Conservation (phyloP, 2,888 invertebrate species). For the Netelia inedita region DNA sequence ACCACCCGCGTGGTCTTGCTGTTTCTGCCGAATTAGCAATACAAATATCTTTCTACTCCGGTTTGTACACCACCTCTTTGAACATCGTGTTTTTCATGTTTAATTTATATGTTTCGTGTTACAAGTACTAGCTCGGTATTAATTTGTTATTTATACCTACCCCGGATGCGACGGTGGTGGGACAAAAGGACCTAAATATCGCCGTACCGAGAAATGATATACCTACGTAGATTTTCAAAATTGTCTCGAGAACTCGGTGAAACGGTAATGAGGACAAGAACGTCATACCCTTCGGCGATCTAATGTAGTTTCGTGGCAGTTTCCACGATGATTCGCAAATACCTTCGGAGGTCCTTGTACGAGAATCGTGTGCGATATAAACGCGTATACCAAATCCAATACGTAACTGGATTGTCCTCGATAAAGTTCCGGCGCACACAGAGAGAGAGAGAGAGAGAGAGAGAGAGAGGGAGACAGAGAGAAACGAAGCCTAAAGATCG, state of each 20-base stretch:
- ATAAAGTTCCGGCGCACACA: constrained; percentile 56
- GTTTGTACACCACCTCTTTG: neutral
- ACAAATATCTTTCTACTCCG: neutral
- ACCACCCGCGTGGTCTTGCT: neutral
- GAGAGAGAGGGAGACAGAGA: neutral
- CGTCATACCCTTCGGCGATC: neutral
- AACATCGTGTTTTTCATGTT: neutral
- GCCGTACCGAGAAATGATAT: no score
- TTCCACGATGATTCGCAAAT: constrained; percentile 1
- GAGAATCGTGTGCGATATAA: constrained; percentile 19
- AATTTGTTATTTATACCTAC: no score
- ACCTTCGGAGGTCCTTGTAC: neutral
- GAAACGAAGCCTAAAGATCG: constrained; percentile 49
- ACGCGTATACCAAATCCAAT: constrained; percentile 26
- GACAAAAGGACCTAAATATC: no score
- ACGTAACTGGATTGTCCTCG: constrained; percentile 50
- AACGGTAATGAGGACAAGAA: neutral
- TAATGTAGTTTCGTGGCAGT: neutral
- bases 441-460: constrained; percentile 2
- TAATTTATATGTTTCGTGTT: neutral
- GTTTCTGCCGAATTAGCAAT: neutral
- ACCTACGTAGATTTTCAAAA: no score
- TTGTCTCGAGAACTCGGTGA: neutral
- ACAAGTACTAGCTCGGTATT: neutral
- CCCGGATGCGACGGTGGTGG: no score